These are phyloP conservation scores for Tychaedon coryphoeus DNA, from an alignment of 2,113 vertebrate species.

Conservation along the genomic window DNA sequence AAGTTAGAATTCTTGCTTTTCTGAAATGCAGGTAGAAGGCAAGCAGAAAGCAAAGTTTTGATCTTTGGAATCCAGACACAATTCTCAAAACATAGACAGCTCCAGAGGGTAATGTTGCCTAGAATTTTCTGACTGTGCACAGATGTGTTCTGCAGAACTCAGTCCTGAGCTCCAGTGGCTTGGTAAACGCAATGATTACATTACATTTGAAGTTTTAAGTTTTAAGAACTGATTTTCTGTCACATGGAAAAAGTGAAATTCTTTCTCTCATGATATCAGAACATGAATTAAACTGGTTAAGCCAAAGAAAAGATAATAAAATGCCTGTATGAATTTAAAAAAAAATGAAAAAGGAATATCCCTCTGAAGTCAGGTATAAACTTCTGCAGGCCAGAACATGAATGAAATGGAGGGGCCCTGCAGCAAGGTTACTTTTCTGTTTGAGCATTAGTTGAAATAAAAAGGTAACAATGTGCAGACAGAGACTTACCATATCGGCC, in stretches of 20 bases:
- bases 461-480: neutral
- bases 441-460: neutral
- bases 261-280: neutral
- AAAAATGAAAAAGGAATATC: neutral
- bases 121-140: neutral
- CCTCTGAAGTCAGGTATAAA: neutral
- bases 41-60: slow-evolving; percentile 10
- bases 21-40: slow-evolving; percentile 4
- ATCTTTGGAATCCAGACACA: neutral
- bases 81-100: neutral
- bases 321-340: neutral
- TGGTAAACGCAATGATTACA: neutral
- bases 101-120: neutral
- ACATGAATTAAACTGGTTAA: neutral
- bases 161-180: neutral
- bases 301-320: neutral
- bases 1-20: neutral
- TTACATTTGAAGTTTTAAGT: neutral
- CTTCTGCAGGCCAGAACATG: neutral
- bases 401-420: neutral
- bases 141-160: neutral
- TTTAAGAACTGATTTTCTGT: neutral
- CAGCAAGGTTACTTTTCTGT: neutral
- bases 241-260: neutral
- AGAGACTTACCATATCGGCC: neutral